Evolutionary conservation across 2,888 invertebrate species (phyloP), one percentile per base, ranked within the genome.

Genomic region (Drosophila parthenogenetica): DNA sequence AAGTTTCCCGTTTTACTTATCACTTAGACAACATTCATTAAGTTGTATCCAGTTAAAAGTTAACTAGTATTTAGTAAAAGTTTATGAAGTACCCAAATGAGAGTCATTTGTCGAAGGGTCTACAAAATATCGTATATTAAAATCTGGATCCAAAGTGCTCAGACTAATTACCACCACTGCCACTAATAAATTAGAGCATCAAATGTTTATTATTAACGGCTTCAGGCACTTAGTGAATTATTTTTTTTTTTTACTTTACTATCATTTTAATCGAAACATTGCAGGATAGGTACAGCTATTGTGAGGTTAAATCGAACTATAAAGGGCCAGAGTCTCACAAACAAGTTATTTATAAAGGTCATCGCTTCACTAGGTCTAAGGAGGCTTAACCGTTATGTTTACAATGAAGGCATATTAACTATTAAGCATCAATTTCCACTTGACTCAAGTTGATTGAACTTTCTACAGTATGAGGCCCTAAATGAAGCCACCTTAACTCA

Each of bases 381-480:
- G 14, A 50, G 46, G 58, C 22, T 32, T n/a, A 10, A 16, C 14
- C 14, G 37, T 10, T 29, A 8, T 8, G 1, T 5, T 29, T 57
- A 25, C 19, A 14, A 10, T 10, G 14, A 5, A n/a, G 22, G 51
- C 46, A 58, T 48, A 81, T 81, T 67, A 73, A 81, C 45, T 78
- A 81, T 78, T 83, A 51, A 81, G 64, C 46, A 55, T 48, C 45
- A 37, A 55, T 55, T 73, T 48, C 13, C 49, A 19, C n/a, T 25
- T 39, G 29, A 42, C 32, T 39, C 57, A 68, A 73, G 81, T 85
- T 82, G 69, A 85, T 79, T 82, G 85, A 82, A 85, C 81, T 79
- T 73, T 50, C 55, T 32, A 19, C 32, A 43, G 46, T 42, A 14
- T 35, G 42, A 17, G 29, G 17, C 29, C 29, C 5, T n/a, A 13